These are phyloP conservation scores for Helogale parvula DNA, from an alignment of 2,113 vertebrate genomes.

Conservation along the genomic window DNA sequence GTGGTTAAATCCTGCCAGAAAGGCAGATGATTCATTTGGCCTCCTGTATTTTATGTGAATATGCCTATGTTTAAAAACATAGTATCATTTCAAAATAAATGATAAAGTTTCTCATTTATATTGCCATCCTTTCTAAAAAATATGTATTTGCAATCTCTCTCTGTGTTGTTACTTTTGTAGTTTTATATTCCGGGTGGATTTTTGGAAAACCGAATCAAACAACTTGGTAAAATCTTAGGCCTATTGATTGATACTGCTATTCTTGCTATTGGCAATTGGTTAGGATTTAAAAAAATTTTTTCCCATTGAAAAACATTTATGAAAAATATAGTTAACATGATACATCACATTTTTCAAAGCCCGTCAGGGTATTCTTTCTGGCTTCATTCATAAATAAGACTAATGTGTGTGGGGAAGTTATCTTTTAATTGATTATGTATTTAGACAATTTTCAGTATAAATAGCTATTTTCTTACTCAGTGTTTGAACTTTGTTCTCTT, in stretches of 20 bases:
- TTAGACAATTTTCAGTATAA: constrained; percentile 67
- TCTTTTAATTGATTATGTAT: constrained; percentile 41
- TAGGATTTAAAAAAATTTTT: background rate
- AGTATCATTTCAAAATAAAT: constrained; percentile 14
- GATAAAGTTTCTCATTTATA: background rate
- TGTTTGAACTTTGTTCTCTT: constrained; percentile 55
- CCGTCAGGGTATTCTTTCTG: background rate
- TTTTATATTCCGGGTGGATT: background rate
- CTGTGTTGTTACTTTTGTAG: background rate
- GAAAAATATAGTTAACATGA: background rate
- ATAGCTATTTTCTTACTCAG: constrained; percentile 63
- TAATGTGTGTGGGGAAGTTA: background rate
- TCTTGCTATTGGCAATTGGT: background rate
- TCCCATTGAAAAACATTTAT: background rate
- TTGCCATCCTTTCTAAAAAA: background rate
- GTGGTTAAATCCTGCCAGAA: background rate
- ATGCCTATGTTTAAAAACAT: background rate
- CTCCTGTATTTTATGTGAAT: background rate
- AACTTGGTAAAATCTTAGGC: background rate
- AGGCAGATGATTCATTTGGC: background rate
- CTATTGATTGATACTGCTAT: background rate
- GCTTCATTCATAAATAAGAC: constrained; percentile 56
- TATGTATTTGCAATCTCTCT: background rate
- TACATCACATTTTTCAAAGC: background rate
- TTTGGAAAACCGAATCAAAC: background rate